Base-by-base conservation (phyloP, 2,888 invertebrate species). In the Heliconius ismenius region DNA sequence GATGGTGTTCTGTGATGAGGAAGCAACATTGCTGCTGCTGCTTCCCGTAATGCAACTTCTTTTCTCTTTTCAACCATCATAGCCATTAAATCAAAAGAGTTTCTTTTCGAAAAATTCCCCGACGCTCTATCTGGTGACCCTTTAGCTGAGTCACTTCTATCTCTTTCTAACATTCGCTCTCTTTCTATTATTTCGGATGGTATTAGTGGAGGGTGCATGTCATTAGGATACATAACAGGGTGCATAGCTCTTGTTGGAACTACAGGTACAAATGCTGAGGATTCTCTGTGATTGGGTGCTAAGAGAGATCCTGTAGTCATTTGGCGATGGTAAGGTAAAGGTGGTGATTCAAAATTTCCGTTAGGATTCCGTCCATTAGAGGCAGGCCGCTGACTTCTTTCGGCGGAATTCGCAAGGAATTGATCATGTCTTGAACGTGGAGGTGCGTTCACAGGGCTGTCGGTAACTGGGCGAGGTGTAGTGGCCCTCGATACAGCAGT, bases 21-120 rank as follows among this genome's bases (percentile, higher is more conserved):
- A 81, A 97, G 87, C 82, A 97, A 94, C 94, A 97, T 95, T 78
- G 95, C 94, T 0, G 96, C 96, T 0, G 96, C 96, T 65, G 96
- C 97, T 86, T 97, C 96, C 26, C 96, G 92, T 73, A 97, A 89
- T 0, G 97, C 97, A 74, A 97, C 92, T 86, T 98, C 98, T 88
- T 98, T 98, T 77, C 97, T 94, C 87, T 98, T 98, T 86, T 98
- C 98, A 4, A 97, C 97, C 97, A 98, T 97, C 96, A 98, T 97
- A 62, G 97, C 97, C 95, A 97, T 97, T 82, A 98, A 95, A 87
- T 97, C 97, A 85, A 97, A 97, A 2, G 96, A 95, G 81, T 92
- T 94, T 81, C 94, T 88, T 80, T 94, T 94, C 24, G 89, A 85
- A 76, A 91, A 94, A 79, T 86, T 92, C 9, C 89, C 90, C 18